A percentile compares a stretch with the other conserved stretches of the same genome.
Evolutionary conservation across 1,140 invertebrate genomes (phyloP).

Genomic region (Drosophila cardini): DNA sequence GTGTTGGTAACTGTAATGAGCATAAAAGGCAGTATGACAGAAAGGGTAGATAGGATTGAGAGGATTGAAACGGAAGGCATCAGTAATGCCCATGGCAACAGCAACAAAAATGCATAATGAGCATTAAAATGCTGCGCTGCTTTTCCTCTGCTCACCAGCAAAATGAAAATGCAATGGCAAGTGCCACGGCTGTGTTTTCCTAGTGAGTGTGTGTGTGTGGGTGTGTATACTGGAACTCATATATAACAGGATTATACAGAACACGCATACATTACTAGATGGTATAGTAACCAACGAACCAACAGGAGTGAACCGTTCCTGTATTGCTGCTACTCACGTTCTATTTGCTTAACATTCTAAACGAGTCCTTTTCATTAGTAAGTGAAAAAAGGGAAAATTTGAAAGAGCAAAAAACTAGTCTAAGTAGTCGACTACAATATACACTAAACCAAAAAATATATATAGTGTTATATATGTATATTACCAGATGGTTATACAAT

Average conservation of each 20-base stretch:
- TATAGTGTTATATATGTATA: too few species aligned
- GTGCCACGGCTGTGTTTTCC: slow-evolving; percentile 55
- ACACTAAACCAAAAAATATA: not conserved
- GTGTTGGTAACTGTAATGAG: slow-evolving; percentile 26
- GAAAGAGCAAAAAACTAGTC: not conserved
- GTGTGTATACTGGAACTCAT: slow-evolving; percentile 10
- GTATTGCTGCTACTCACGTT: slow-evolving; percentile 75
- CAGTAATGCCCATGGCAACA: slow-evolving; percentile 72
- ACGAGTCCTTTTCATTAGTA: slow-evolving; percentile 81
- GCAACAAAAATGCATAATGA: slow-evolving; percentile 82
- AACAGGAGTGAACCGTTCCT: slow-evolving; percentile 22
- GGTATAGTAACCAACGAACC: slow-evolving; percentile 53
- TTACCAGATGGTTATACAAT: too few species aligned
- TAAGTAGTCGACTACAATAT: not conserved
- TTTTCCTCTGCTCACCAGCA: slow-evolving; percentile 46
- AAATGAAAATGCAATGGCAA: slow-evolving; percentile 75
- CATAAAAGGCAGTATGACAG: not conserved
- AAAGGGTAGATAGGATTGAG: not conserved
- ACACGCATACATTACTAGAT: slow-evolving; percentile 62
- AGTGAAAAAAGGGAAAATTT: slow-evolving; percentile 36
- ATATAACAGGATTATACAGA: slow-evolving; percentile 70
- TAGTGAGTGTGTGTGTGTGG: slow-evolving; percentile 15
- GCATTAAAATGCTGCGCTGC: slow-evolving; percentile 73
- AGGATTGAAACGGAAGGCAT: slow-evolving; percentile 38
- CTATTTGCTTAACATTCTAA: slow-evolving; percentile 83